Base-by-base conservation (phyloP, 1,140 invertebrate genomes). In the Microplitis demolitor region DNA sequence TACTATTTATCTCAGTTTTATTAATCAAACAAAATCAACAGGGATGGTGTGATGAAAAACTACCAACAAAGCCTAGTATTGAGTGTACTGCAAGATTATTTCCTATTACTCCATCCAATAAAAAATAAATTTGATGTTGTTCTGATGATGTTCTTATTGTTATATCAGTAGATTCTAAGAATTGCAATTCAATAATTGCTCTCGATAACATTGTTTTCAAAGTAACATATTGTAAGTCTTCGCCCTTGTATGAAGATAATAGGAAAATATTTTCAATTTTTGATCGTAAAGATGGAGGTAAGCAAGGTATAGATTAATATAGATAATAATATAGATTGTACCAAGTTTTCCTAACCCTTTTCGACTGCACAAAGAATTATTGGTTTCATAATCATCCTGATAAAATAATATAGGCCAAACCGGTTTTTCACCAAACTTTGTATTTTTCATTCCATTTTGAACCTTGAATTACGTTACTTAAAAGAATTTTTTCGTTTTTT, bases 241-340 rank as follows among this genome's bases (percentile, higher is more conserved):
- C 53, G 5, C 56, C 64, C 71, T 75, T 75, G 45, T 73, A 77
- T 37, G 73, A 73, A 8, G 60, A 54, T 9, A 60, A 35, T 31
- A 72, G 34, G 63, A 74, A 77, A 54, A 76, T 76, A 61, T 77
- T 77, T 62, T 72, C 75, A 34, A 61, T 63, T 74, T 76, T 75
- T 4, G 72, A 76, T 35, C 66, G 56, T 61, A 77, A 68, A 14
- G 63, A 13, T 14, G 58, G 50, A 45, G 75, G 73, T 24, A 75
- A 50, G n/a, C 68, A 76, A 34, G 75, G 68, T 53, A 78, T 56
- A n/a, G n/a, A n/a, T n/a, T n/a, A 45, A 73, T 69, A n/a, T n/a
- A n/a, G n/a, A n/a, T n/a, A 39, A 39, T 39, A 24, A 78, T 67
- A 67, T 76, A 76, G 4, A 78, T 68, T 14, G 56, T 63, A 34